Conservation (phyloP, 2,888 invertebrate species). For the Onthophagus sagittarius region DNA sequence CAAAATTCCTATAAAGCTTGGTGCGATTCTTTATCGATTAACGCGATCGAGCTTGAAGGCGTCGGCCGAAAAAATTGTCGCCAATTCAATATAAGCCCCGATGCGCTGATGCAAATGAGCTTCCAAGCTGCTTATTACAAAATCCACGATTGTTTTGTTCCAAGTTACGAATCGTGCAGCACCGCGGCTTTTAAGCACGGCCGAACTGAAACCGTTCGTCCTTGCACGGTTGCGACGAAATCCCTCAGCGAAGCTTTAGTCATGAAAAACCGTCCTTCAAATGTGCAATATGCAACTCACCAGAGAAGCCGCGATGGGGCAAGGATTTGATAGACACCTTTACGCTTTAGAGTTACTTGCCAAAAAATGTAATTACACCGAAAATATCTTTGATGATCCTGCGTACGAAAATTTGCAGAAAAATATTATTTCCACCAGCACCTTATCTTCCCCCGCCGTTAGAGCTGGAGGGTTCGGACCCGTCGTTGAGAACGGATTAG, state of each 20-base stretch:
- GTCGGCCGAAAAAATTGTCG: slow-evolving; percentile 83
- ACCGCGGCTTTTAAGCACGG: slow-evolving; percentile 97
- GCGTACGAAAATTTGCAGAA: slow-evolving; percentile 79
- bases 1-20: slow-evolving; percentile 61
- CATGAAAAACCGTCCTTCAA: slow-evolving; percentile 44
- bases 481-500: slow-evolving; percentile 84
- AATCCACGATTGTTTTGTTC: slow-evolving; percentile 67
- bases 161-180: slow-evolving; percentile 96
- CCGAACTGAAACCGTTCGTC: slow-evolving; percentile 92
- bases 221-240: slow-evolving; percentile 85
- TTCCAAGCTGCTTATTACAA: slow-evolving; percentile 88
- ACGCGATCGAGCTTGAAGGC: slow-evolving; percentile 68
- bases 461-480: slow-evolving; percentile 93
- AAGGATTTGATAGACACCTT: slow-evolving; percentile 95
- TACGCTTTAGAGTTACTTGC: slow-evolving; percentile 80
- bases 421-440: slow-evolving; percentile 92
- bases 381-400: slow-evolving; percentile 69
- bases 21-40: slow-evolving; percentile 66
- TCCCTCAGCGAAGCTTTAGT: slow-evolving; percentile 63
- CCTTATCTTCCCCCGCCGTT: slow-evolving; percentile 81
- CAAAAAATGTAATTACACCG: slow-evolving; percentile 48
- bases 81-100: slow-evolving; percentile 82
- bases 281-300: slow-evolving; percentile 64
- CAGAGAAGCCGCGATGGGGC: slow-evolving; percentile 95
- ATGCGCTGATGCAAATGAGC: slow-evolving; percentile 91